Conservation (phyloP, 2,888 invertebrate species). For the Drosophila melanosoma region DNA sequence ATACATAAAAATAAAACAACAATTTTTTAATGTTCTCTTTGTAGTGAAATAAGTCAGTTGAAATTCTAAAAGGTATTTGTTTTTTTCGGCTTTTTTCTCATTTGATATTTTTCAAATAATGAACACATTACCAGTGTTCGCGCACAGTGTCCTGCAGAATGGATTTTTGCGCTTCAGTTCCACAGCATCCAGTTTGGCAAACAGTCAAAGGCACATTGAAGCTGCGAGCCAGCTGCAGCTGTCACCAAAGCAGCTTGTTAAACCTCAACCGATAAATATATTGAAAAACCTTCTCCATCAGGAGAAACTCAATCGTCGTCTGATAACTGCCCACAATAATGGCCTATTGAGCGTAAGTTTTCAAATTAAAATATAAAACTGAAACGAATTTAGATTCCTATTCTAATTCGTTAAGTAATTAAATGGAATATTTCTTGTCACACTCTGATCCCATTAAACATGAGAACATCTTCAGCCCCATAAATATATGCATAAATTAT, state of each 20-base stretch:
- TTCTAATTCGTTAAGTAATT: background rate
- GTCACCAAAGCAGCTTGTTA: too few relatives aligned
- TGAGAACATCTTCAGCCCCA: too few relatives aligned
- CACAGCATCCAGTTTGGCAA: background rate
- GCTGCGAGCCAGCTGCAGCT: too few relatives aligned
- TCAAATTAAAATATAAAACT: too few relatives aligned
- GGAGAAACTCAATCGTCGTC: too few relatives aligned
- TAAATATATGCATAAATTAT: background rate
- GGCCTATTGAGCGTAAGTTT: too few relatives aligned
- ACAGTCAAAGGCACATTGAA: too few relatives aligned
- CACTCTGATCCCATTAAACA: background rate
- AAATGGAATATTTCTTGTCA: background rate
- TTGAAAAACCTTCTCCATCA: too few relatives aligned
- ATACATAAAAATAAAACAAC: background rate
- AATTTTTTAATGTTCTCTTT: background rate
- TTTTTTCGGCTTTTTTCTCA: background rate
- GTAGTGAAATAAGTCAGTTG: background rate
- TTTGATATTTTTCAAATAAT: background rate
- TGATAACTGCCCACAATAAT: too few relatives aligned
- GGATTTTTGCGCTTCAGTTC: background rate
- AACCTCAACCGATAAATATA: too few relatives aligned
- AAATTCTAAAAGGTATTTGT: background rate
- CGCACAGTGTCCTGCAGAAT: background rate
- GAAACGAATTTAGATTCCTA: too few relatives aligned
- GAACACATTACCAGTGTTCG: background rate